phyloP scores from a whole-genome alignment of 2,888 invertebrate genomes.

The Platypus cylindrus region DNA sequence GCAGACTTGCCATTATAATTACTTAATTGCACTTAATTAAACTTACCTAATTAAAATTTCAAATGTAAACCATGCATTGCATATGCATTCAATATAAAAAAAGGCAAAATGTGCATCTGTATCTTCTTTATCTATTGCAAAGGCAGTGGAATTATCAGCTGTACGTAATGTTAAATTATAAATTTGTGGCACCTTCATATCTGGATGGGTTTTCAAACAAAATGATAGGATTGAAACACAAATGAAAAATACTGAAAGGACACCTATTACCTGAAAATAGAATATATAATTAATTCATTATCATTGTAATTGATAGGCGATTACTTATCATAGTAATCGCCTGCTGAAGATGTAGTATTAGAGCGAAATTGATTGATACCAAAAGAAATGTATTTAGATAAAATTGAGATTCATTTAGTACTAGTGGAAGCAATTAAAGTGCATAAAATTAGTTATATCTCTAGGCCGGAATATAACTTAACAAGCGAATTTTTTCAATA shows the following conservation, averaged over 20 bases:
- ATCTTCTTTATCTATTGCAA: constrained; percentile 79
- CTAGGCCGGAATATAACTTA: no score
- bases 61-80: constrained; percentile 98
- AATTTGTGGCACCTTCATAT: constrained; percentile 87
- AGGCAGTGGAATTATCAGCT: constrained; percentile 59
- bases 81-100: constrained; percentile 96
- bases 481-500: no score
- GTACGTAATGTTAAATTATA: constrained; percentile 66
- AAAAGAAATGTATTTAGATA: no score
- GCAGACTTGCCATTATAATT: no score
- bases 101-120: constrained; percentile 96
- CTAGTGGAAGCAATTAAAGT: no score
- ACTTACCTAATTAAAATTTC: constrained; percentile 59
- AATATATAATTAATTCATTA: not conserved
- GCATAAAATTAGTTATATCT: no score
- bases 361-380: no score
- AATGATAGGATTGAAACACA: constrained; percentile 98
- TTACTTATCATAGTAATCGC: no score
- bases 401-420: no score
- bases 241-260: constrained; percentile 98
- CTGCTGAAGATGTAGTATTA: no score
- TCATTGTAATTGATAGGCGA: not conserved
- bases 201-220: constrained; percentile 99
- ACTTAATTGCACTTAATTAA: not conserved
- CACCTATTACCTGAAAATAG: constrained; percentile 81